phyloP scores from a whole-genome alignment of 2,797 vertebrate species.

The Phaenicophaeus curvirostris region DNA sequence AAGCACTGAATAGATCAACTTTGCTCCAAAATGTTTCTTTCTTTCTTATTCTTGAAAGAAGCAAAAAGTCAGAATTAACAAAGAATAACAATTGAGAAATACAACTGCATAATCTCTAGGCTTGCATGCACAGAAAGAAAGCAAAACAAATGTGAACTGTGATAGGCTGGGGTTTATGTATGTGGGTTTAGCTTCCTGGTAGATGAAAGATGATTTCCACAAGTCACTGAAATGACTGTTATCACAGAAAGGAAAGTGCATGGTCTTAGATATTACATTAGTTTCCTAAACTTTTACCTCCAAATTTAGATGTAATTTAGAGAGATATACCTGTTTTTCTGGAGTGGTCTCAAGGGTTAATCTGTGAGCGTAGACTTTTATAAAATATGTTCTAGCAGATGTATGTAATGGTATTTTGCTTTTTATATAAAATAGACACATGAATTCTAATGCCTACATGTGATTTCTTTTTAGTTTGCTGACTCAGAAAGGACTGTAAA shows the following conservation, averaged over 20 bases:
- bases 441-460: neutral
- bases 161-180: neutral
- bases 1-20: conserved; percentile 9
- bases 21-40: neutral
- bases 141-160: neutral
- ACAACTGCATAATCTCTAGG: neutral
- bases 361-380: neutral
- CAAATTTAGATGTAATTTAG: neutral
- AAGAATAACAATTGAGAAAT: neutral
- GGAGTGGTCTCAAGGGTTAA: neutral
- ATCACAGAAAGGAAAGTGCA: neutral
- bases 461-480: neutral
- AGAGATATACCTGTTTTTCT: neutral
- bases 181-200: neutral
- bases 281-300: neutral
- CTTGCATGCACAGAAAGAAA: neutral
- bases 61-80: neutral
- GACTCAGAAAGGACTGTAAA: neutral
- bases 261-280: neutral
- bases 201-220: neutral
- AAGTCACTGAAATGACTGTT: neutral
- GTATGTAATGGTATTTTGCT: neutral
- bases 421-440: neutral
- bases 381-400: neutral
- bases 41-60: neutral